Conservation (phyloP, 2,113 vertebrate genomes). For the Strix aluco region DNA sequence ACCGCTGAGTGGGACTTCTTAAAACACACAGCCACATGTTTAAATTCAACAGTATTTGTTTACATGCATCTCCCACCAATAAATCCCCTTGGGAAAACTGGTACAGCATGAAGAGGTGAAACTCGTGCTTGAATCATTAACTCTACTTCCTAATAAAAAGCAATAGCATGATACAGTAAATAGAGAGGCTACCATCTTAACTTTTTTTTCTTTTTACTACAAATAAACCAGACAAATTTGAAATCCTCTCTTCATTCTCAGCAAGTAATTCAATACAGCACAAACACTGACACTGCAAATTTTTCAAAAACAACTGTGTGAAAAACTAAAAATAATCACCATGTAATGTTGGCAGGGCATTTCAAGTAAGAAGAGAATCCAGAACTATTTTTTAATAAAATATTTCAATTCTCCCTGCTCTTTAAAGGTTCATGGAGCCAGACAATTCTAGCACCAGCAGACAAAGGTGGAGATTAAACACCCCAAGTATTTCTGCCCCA, state of each 20-base stretch:
- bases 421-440: not conserved
- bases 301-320: not conserved
- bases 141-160: constrained; percentile 8
- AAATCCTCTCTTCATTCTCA: not conserved
- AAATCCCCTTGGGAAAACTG: not conserved
- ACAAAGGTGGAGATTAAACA: not conserved
- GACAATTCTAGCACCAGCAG: not conserved
- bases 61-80: not conserved
- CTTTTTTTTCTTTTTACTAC: not conserved
- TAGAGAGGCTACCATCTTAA: not conserved
- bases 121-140: constrained; percentile 7
- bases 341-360: not conserved
- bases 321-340: not conserved
- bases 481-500: not conserved
- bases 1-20: not conserved
- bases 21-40: not conserved
- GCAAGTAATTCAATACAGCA: not conserved
- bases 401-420: not conserved
- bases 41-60: constrained; percentile 11
- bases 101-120: not conserved
- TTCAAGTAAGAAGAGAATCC: not conserved
- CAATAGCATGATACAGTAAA: not conserved
- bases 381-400: not conserved
- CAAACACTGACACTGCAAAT: not conserved
- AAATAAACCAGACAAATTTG: not conserved